These are phyloP conservation scores for Himalopsyche tibetana DNA, from an alignment of 2,888 invertebrate species.

Conservation along the genomic window DNA sequence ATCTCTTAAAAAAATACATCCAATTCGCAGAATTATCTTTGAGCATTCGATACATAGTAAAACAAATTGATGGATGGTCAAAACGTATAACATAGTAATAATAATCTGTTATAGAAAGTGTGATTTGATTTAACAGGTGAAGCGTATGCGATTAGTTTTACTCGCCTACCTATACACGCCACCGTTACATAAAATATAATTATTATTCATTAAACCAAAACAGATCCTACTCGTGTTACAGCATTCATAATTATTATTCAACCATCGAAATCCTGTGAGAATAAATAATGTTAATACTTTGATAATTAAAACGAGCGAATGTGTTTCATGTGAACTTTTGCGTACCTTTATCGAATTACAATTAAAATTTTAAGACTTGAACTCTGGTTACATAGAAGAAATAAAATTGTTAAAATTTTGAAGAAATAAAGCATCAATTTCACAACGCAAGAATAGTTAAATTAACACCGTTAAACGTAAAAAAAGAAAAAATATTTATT, in stretches of 20 bases:
- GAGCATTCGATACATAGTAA: no score
- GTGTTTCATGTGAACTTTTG: not conserved
- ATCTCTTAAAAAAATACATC: no score
- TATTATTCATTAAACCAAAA: constrained; percentile 8
- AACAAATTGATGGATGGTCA: not conserved
- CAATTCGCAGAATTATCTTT: no score
- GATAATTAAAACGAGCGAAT: constrained; percentile 7
- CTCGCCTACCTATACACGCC: not conserved
- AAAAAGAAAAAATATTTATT: no score
- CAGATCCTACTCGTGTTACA: constrained; percentile 25
- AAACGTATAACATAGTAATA: not conserved
- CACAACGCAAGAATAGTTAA: no score
- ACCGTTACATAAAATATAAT: constrained; percentile 3
- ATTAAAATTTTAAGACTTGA: not conserved
- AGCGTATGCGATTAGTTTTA: not conserved
- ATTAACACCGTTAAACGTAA: no score
- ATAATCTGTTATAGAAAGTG: not conserved
- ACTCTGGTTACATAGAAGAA: no score
- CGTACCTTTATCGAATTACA: constrained; percentile 9
- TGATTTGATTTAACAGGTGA: constrained; percentile 20
- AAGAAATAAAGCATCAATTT: no score
- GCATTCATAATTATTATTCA: not conserved
- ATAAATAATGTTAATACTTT: not conserved
- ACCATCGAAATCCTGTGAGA: not conserved
- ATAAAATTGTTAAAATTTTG: no score